Evolutionary conservation across 2,797 vertebrate genomes (phyloP).

Genomic region (Carcharodon carcharias): DNA sequence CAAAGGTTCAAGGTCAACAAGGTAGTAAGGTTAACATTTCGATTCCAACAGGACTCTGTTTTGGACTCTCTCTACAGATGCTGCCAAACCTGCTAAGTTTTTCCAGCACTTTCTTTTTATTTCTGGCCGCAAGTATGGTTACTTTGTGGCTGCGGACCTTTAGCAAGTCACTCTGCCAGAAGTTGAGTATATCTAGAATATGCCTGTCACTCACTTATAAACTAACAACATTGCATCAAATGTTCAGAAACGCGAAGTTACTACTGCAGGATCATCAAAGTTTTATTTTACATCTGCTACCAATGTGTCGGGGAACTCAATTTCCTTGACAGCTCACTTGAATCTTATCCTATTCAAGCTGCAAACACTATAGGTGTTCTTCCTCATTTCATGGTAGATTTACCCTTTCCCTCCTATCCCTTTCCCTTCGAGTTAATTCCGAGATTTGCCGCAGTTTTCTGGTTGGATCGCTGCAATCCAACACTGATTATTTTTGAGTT

Average conservation of each 20-base stretch:
- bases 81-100: too few species aligned
- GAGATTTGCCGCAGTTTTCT: constrained; percentile 3
- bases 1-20: neutral
- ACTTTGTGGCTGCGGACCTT: neutral
- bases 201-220: neutral
- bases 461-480: neutral
- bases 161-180: neutral
- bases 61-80: too few species aligned
- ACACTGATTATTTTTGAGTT: neutral
- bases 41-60: too few species aligned
- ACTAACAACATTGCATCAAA: neutral
- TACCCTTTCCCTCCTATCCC: neutral
- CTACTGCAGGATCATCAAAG: neutral
- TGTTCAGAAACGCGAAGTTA: neutral
- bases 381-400: constrained; percentile 24
- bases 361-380: neutral
- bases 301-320: neutral
- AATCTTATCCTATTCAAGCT: constrained; percentile 5
- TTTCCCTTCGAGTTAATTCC: constrained; percentile 20
- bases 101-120: too few species aligned
- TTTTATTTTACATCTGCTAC: neutral
- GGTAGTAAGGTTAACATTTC: too few species aligned
- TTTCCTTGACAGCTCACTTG: neutral
- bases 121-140: neutral
- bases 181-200: neutral